Evolutionary conservation across 2,888 invertebrate genomes (phyloP), one percentile per base, ranked within the genome.

Genomic region (Elysia crispata): DNA sequence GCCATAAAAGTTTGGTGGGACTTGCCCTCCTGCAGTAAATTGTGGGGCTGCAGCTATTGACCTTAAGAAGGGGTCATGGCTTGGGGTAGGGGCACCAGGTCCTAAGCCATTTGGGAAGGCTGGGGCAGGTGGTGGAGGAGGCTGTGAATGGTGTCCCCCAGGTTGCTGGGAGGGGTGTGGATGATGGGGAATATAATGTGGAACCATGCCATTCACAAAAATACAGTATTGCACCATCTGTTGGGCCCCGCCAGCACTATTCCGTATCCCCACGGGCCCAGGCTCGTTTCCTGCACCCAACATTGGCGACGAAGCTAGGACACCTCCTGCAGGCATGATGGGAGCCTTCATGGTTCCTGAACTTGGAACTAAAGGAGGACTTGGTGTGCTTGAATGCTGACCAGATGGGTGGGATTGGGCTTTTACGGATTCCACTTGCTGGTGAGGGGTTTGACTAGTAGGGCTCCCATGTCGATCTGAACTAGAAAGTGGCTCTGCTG

Each of bases 1-100:
- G 25, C 82, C 81, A 20, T 81, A 80, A 25, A 82, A 41, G 64
- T 80, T 62, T 41, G 79, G 83, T n/a, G 80, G 77, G 15, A 82
- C 62, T 28, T 78, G 81, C 41, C 41, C 41, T 6, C 41, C 41
- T 41, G 41, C 41, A 41, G 41, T 41, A 41, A 41, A 41, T 41
- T 41, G 41, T 11, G 41, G 11, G 41, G 41, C 41, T 41, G 41
- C 11, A 41, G 41, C 41, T 41, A 41, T 41, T 41, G 41, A 11
- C 11, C 41, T 3, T 41, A 41, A 41, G 11, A 41, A 41, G 11
- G 41, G 41, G 41, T 41, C 41, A 41, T 41, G 41, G 11, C 41
- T 41, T 41, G 41, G 41, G 41, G 41, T 11, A 41, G 41, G 41
- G 41, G 41, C 41, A 41, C 41, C 41, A 41, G 41, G 28, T 66